Conservation (phyloP, 2,888 invertebrate species). For the Phymatocera aterrima region DNA sequence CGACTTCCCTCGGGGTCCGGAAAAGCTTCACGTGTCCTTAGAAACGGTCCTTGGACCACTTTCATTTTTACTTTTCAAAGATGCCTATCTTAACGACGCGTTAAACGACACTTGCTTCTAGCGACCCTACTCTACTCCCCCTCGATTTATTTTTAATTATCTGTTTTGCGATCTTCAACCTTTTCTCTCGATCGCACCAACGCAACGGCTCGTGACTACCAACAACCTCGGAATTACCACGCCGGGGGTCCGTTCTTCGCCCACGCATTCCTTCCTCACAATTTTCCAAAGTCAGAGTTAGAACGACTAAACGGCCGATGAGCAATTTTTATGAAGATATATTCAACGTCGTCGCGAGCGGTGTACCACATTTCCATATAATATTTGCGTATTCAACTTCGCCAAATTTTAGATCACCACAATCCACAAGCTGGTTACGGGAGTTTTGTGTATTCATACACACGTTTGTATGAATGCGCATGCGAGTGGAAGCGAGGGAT, state of each 20-base stretch:
- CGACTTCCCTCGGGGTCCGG: slow-evolving; percentile 1
- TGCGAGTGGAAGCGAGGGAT: neutral
- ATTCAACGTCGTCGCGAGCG: slow-evolving; percentile 27
- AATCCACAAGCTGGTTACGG: slow-evolving; percentile 26
- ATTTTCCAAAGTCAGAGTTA: slow-evolving; percentile 7
- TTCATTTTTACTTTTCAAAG: slow-evolving; percentile 45
- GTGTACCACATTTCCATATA: neutral
- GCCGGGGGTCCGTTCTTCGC: neutral
- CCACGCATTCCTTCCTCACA: slow-evolving; percentile 20
- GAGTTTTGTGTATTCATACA: slow-evolving; percentile 17
- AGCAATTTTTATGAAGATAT: slow-evolving; percentile 38
- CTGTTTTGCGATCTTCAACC: slow-evolving; percentile 37
- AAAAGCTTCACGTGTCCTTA: slow-evolving; percentile 38
- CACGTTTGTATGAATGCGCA: neutral
- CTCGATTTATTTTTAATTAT: slow-evolving; percentile 42
- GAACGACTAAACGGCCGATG: slow-evolving; percentile 30
- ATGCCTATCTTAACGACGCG: slow-evolving; percentile 41
- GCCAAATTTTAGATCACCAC: slow-evolving; percentile 10
- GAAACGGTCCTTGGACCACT: slow-evolving; percentile 31
- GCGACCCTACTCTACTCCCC: slow-evolving; percentile 33
- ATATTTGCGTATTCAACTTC: slow-evolving; percentile 5
- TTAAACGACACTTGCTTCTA: slow-evolving; percentile 40
- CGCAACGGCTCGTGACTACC: slow-evolving; percentile 29
- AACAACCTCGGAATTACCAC: slow-evolving; percentile 31
- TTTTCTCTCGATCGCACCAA: slow-evolving; percentile 38